These are phyloP conservation scores for Anastrepha obliqua DNA, from an alignment of 1,140 invertebrate genomes.

Conservation along the genomic window DNA sequence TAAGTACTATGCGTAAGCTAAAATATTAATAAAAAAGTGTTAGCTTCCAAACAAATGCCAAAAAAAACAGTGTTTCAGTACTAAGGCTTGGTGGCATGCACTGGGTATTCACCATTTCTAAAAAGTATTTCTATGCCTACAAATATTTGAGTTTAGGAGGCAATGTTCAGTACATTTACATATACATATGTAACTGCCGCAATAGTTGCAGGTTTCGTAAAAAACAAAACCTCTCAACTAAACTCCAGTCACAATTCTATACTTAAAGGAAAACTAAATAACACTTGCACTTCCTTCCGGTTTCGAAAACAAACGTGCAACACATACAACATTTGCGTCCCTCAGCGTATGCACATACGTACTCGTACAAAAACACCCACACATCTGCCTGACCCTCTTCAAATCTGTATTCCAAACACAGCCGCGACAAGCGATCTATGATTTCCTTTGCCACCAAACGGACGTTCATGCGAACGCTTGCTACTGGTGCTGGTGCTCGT, in stretches of 20 bases:
- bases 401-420: constrained; percentile 15
- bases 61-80: no score
- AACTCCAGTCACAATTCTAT: neutral
- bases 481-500: no score
- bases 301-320: constrained; percentile 17
- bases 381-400: constrained; percentile 35
- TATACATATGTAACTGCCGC: neutral
- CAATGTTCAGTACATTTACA: neutral
- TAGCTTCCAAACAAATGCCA: no score
- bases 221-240: neutral
- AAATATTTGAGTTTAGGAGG: neutral
- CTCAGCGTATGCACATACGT: neutral
- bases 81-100: no score
- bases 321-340: constrained; percentile 4
- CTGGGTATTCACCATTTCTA: no score
- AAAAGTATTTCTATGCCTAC: no score
- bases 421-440: constrained; percentile 44
- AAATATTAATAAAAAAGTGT: no score
- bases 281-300: constrained; percentile 53
- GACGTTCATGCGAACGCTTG: neutral
- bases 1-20: no score
- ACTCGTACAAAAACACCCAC: neutral
- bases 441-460: constrained; percentile 37
- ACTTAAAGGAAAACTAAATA: constrained; percentile 32
- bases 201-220: neutral